Evolutionary conservation across 2,888 invertebrate genomes (phyloP), one percentile per base, ranked within the genome.

Genomic region (Apocheima hispidaria): DNA sequence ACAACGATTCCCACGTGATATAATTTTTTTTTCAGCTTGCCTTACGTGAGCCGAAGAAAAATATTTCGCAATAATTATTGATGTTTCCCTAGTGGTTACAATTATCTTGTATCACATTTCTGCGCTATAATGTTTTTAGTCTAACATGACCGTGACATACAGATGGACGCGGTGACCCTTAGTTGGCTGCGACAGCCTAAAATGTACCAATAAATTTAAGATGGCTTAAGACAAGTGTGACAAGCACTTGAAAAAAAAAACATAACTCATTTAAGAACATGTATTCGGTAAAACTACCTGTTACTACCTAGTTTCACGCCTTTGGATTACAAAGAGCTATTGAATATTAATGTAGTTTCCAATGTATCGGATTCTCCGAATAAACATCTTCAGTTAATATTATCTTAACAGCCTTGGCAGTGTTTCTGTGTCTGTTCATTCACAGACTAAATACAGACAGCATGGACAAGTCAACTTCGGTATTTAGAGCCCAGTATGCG

Each of bases 361-460:
- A 16, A 50, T 23, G 43, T 52, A 52, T 59, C 26, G 16, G 21
- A 38, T 38, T 59, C 40, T 59, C 26, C 33, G 21, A 35, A 38
- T 35, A 53, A 40, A 59, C 41, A 53, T 21, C 10, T 52, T 43
- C 7, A 18, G 38, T 55, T 55, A 28, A 60, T 50, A 41, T 54
- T 55, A 50, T 54, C 44, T 38, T 50, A 36, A 44, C 21, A 44
- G 41, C 59, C 53, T 59, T 52, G 52, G 46, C 52, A 38, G 20
- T 53, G 28, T 43, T 44, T 36, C 43, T 6, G 60, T 30, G 36
- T 55, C 60, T 60, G 54, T 54, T 60, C 23, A 46, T 3, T 18
- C 12, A 46, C 30, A 46, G 46, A 46, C 6, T 2, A 46, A 18
- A 44, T 6, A 46, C 18, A 46, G 12, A 46, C 9, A 20, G 26